Conservation (phyloP, 1,140 invertebrate species). For the Neodiprion fabricii region DNA sequence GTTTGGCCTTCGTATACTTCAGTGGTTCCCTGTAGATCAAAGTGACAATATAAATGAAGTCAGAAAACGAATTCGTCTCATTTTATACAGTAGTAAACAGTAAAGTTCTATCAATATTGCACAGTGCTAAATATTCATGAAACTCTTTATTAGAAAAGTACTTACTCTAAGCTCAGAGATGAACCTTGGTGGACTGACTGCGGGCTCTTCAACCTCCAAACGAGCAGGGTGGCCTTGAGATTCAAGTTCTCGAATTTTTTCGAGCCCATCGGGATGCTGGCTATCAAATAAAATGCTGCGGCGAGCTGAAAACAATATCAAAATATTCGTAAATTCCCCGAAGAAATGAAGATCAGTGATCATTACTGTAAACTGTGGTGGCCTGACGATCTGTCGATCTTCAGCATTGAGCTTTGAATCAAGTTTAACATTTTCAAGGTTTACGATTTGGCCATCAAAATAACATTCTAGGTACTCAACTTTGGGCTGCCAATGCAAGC, state of each 20-base stretch:
- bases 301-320: slow-evolving; percentile 66
- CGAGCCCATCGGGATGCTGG: slow-evolving; percentile 90
- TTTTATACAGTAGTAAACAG: slow-evolving; percentile 10
- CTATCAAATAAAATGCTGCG: slow-evolving; percentile 87
- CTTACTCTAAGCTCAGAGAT: slow-evolving; percentile 74
- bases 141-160: slow-evolving; percentile 22
- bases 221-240: slow-evolving; percentile 79
- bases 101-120: slow-evolving; percentile 18
- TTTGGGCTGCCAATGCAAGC: not conserved
- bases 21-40: slow-evolving; percentile 72
- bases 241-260: slow-evolving; percentile 90
- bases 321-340: not conserved
- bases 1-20: slow-evolving; percentile 85
- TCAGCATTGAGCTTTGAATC: not conserved
- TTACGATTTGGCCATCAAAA: too few relatives aligned
- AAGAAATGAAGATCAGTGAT: too few relatives aligned
- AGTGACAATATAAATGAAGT: slow-evolving; percentile 25
- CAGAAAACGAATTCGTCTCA: slow-evolving; percentile 12
- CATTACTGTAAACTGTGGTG: too few relatives aligned
- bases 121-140: slow-evolving; percentile 9
- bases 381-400: not conserved
- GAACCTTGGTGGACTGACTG: slow-evolving; percentile 80
- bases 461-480: too few relatives aligned
- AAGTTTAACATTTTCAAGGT: not conserved
- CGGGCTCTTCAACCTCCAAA: slow-evolving; percentile 81